Percentiles rank a stretch among this genome's conserved stretches.
phyloP scores from a whole-genome alignment of 1,140 invertebrate genomes.

The Elysia chlorotica region DNA sequence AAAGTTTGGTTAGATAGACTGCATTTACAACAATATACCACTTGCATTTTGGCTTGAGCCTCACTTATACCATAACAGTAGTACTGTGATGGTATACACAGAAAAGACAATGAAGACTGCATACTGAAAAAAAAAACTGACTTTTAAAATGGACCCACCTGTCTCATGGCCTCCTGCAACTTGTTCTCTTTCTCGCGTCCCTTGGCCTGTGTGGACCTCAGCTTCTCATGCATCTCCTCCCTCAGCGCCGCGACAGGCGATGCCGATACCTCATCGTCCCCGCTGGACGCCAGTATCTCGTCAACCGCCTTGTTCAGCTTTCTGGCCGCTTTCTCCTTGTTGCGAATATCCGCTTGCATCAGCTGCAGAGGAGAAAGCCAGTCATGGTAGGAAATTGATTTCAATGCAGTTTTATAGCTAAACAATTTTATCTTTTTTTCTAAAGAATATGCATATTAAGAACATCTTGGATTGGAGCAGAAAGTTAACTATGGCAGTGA shows the following conservation, averaged over 20 bases:
- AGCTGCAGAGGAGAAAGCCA: conserved; percentile 45
- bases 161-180: conserved; percentile 87
- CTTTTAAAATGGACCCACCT: conserved; percentile 43
- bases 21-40: too few species aligned
- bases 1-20: too few species aligned
- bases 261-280: conserved; percentile 72
- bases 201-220: conserved; percentile 85
- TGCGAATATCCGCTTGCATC: conserved; percentile 46
- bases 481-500: neutral
- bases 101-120: too few species aligned
- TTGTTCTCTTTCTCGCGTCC: conserved; percentile 86
- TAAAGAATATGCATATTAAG: neutral
- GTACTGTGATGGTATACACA: too few species aligned
- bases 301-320: conserved; percentile 81
- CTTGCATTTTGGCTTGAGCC: too few species aligned
- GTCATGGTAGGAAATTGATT: too few species aligned
- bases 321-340: conserved; percentile 50
- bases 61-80: too few species aligned
- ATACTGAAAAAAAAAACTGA: neutral
- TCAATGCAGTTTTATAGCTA: too few species aligned
- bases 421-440: too few species aligned
- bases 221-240: conserved; percentile 83
- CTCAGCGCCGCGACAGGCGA: conserved; percentile 69
- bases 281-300: conserved; percentile 71
- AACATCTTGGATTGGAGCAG: neutral